Base-by-base conservation (phyloP, 53 echinoderm and acorn worm genomes). In the Holothuria leucospilota region DNA sequence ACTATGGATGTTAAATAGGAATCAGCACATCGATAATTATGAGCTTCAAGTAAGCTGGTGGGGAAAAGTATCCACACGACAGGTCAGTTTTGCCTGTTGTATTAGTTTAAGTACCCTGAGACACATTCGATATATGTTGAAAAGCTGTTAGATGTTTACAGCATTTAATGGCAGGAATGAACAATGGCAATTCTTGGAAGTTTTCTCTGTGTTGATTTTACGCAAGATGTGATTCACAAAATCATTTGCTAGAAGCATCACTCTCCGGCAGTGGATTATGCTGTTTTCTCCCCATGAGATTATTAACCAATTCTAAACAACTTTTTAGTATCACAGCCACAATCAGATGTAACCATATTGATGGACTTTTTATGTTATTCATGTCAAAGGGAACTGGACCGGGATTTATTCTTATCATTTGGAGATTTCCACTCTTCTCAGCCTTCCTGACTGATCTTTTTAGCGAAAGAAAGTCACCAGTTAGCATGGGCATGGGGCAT, bases 251-350 rank as follows among this genome's bases (percentile, higher is more conserved):
- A 41, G n/a, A 52, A 23, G 21, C 27, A 52, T 77, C 77, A 52
- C 77, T 46, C 77, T 77, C 77, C 53, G 53, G 77, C 23, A 77
- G 77, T 77, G 77, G 77, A 52, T 51, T 77, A 77, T 52, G n/a
- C 24, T 77, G 20, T 51, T 51, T 51, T 77, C 77, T 77, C 51
- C 77, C 77, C 24, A 49, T 77, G 0, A 39, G 52, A 20, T 42
- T 51, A 20, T 42, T 51, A 24, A 46, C 42, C 52, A 46, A n/a
- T 51, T 75, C 26, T 77, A 52, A 77, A 46, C 53, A 77, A 52
- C n/a, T n/a, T 46, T 8, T 51, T 77, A 77, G 77, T 77, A 25
- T 51, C 53, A 25, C 77, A 4, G 49, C 77, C 77, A 77, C 51
- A 77, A 20, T 77, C 53, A 21, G 77, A 15, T 20, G 42, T 49